phyloP scores from a whole-genome alignment of 2,888 invertebrate species.

The Panorpa germanica region DNA sequence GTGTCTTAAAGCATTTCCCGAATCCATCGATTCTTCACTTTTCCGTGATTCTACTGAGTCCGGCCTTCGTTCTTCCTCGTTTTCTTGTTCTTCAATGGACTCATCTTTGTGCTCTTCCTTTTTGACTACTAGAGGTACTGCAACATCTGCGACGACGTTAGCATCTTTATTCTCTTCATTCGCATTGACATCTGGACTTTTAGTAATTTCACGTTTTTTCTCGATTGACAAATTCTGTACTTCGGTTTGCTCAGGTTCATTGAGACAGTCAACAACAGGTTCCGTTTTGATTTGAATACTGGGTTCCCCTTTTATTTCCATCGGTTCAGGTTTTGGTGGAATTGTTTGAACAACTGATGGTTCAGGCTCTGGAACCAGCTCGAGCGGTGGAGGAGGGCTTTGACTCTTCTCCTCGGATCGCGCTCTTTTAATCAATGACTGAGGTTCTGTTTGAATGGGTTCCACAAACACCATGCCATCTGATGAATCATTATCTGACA shows the following conservation, averaged over 20 bases:
- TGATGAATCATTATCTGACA: constrained; percentile 20
- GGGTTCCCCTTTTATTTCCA: constrained; percentile 11
- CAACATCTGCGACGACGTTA: constrained; percentile 14
- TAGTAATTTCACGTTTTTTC: constrained; percentile 22
- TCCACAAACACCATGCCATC: constrained; percentile 17
- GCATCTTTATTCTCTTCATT: constrained; percentile 21
- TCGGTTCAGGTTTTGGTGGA: constrained; percentile 19
- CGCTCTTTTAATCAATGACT: constrained; percentile 15
- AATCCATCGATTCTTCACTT: too few species aligned
- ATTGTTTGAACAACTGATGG: constrained; percentile 23
- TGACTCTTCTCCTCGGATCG: constrained; percentile 12
- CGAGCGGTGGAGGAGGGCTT: constrained; percentile 9
- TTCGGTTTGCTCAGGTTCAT: constrained; percentile 23
- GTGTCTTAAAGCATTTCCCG: constrained; percentile 52
- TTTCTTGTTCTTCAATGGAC: constrained; percentile 20
- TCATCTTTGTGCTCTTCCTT: constrained; percentile 18
- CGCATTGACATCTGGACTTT: constrained; percentile 23
- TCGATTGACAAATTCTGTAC: constrained; percentile 15
- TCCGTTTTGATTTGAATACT: constrained; percentile 13
- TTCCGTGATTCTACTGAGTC: constrained; percentile 8
- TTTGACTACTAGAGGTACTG: constrained; percentile 16
- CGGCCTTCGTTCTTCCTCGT: constrained; percentile 19
- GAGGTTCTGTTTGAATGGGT: constrained; percentile 11
- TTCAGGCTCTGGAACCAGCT: background rate
- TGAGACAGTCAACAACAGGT: constrained; percentile 17